Percentiles rank a stretch among this genome's conserved stretches.
These are phyloP conservation scores for Catharus bicknelli DNA, from an alignment of 2,113 vertebrate genomes.

Conservation along the genomic window DNA sequence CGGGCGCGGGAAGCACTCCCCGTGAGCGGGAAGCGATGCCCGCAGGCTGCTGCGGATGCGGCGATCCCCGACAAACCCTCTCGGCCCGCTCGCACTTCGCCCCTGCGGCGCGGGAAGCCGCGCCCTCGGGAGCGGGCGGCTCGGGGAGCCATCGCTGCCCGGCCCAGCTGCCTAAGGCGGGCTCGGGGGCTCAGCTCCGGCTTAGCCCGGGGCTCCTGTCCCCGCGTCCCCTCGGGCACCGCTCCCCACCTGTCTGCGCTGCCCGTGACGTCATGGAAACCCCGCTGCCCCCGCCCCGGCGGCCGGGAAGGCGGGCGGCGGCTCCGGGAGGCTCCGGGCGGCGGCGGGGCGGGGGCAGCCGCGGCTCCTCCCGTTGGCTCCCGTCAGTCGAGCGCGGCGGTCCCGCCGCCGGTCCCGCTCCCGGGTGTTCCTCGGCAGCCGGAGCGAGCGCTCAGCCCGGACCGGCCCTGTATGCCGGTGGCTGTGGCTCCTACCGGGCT, in stretches of 20 bases:
- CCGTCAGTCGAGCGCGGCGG: not conserved
- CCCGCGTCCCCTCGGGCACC: not conserved
- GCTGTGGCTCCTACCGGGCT: not conserved
- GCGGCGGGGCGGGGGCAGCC: not conserved
- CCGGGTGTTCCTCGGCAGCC: not conserved
- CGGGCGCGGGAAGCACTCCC: not conserved
- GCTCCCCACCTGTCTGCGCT: slow-evolving; percentile 7
- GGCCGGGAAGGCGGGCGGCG: not conserved
- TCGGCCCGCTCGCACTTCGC: not conserved
- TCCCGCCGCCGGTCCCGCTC: not conserved
- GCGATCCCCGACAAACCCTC: not conserved
- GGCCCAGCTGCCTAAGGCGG: not conserved
- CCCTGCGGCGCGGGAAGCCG: not conserved
- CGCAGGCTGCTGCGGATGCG: not conserved
- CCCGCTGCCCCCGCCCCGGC: not conserved
- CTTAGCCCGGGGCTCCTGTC: not conserved
- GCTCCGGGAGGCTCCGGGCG: not conserved
- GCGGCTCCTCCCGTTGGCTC: not conserved
- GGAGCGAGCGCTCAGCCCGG: not conserved
- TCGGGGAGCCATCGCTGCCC: not conserved
- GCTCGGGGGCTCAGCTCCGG: not conserved
- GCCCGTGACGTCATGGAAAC: slow-evolving; percentile 55
- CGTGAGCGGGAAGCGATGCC: not conserved
- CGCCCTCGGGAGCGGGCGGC: not conserved
- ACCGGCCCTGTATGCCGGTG: not conserved